A percentile compares a stretch with the other conserved stretches of the same genome.
Conservation (phyloP, 2,888 invertebrate genomes). For the Nephrotoma flavescens region DNA sequence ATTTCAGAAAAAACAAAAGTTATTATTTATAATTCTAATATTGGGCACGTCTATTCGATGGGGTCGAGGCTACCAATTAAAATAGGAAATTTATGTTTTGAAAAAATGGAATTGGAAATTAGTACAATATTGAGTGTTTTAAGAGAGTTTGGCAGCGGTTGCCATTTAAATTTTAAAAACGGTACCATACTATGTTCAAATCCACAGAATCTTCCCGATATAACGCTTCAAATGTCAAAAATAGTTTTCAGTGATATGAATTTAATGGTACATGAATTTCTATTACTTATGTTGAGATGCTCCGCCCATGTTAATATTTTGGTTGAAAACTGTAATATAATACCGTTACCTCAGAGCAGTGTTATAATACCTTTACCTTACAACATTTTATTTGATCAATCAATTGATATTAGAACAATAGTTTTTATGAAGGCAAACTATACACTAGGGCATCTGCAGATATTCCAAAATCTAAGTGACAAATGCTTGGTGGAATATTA, state of each 20-base stretch:
- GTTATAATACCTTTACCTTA: no score
- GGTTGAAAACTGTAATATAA: not conserved
- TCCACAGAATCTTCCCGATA: no score
- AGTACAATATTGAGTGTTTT: no score
- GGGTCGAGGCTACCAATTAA: no score
- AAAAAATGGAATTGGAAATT: no score
- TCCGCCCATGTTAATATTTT: not conserved
- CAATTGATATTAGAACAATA: not conserved
- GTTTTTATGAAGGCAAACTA: not conserved
- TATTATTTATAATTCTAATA: no score
- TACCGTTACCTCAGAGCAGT: not conserved
- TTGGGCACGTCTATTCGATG: no score
- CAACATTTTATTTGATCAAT: not conserved
- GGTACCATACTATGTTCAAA: no score
- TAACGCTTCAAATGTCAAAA: not conserved
- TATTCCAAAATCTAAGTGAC: not conserved
- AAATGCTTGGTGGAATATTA: not conserved
- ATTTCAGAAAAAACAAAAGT: no score
- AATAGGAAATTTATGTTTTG: no score
- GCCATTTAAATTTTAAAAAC: no score
- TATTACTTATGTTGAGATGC: not conserved
- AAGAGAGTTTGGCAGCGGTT: no score
- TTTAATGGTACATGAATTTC: not conserved
- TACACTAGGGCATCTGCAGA: not conserved
- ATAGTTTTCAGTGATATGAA: not conserved